Evolutionary conservation across 2,888 invertebrate species (phyloP), one percentile per base, ranked within the genome.

Genomic region (Polydrusus pterygomalis): DNA sequence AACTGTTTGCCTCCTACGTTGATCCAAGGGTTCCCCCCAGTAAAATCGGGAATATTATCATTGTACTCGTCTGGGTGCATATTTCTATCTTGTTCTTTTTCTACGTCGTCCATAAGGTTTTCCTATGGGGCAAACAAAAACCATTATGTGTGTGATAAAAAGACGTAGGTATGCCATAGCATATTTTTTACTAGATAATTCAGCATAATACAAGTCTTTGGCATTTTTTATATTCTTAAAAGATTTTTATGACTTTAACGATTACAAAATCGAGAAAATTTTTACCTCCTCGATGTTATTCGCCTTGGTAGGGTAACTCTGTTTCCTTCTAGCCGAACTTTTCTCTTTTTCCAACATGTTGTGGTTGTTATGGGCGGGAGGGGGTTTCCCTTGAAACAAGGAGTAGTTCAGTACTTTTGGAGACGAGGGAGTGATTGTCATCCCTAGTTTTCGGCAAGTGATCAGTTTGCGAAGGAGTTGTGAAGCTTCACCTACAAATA

Each of bases 301-400:
- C n/a, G 91, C 92, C 82, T 93, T 92, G 80, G 93, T 93, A 1
- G 95, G 95, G 87, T 92, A 95, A 85, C 94, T 94, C 87, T 95
- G 95, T 88, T 95, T 95, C 87, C 95, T 90, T 79, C 95, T 91
- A 79, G 93, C 94, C 62, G 92, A 91, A 72, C 91, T 78, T 80
- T 75, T 83, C 79, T 75, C 78, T 80, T 75, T 83, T 79, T 74
- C 78, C 62, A 65, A 78, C 80, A 20, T 72, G 18, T 18, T 78
- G 78, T 54, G 71, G 63, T 63, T 70, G 60, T 77, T 77, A 7
- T 70, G 70, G 1, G 20, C 18, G 6, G 63, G 45, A 18, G 68
- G 58, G 10, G 70, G 43, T 20, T 72, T 64, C 25, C 78, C 79
- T 65, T 81, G 78, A 62, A 80, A 82, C 67, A 81, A 58, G 2